Base-by-base conservation (phyloP, 1,140 invertebrate genomes). In the Drosophila mauritiana region DNA sequence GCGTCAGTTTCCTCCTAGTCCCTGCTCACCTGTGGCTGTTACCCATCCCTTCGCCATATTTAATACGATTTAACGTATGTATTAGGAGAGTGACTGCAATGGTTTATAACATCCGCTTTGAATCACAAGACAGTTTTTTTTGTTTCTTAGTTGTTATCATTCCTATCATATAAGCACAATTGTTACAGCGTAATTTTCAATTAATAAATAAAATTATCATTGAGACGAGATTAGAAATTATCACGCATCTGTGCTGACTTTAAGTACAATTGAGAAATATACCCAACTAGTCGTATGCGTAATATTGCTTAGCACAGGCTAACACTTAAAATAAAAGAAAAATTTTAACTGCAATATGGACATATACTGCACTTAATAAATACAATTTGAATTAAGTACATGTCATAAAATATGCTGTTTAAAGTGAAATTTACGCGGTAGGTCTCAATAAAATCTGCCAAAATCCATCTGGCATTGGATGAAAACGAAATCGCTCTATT, bases 1-100 rank as follows among this genome's bases (percentile, higher is more conserved):
- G 57, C 62, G 46, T 68, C 64, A 65, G 64, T 65, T 64, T 65
- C n/a, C 20, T 15, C 31, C n/a, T 4, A 42, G 63, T n/a, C 45
- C 52, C 15, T 25, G 46, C 39, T 34, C 69, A 73, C 46, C 54
- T 73, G 69, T 73, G 34, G 64, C 42, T 36, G 12, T 39, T 31
- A 22, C 37, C 8, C 2, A 17, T 34, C 51, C 7, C 11, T 5
- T 13, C 12, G 22, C n/a, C 8, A 6, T 10, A 13, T n/a, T 20
- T 12, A 15, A 4, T n/a, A 8, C 48, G 48, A 51, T 36, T 51
- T 36, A 11, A 52, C 17, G n/a, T 22, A n/a, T 13, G 10, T 40
- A 62, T 15, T n/a, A 17, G 15, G 12, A n/a, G 12, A n/a, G 52
- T 40, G 27, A 61, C 27, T 12, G 25, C 4, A n/a, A 57, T 40